Base-by-base conservation (phyloP, 2,113 vertebrate species). In the Psittacara wagleri region DNA sequence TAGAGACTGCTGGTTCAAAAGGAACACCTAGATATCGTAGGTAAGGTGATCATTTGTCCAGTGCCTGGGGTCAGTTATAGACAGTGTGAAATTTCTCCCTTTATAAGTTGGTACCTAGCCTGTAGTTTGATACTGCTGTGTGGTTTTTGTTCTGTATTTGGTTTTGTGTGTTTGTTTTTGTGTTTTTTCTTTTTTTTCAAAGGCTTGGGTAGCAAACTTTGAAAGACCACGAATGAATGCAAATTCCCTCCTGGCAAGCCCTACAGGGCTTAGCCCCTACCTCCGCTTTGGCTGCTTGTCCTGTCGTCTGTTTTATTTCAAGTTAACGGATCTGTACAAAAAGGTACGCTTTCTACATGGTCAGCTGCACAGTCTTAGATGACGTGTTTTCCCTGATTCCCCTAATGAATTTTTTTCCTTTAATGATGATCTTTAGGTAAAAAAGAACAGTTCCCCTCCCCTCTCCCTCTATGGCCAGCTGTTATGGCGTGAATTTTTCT, bases 191-290 rank as follows among this genome's bases (percentile, higher is more conserved):
- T 97, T 95, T 33, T 44, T 94, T 92, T 97, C 95, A 31, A 97
- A 99, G 99, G 99, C 99, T 57, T 99, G 99, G 99, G 99, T 99
- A 79, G 99, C 99, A 90, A 99, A 99, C 96, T 99, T 99, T 92
- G 99, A 99, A 97, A 98, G 98, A 90, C 99, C 99, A 59, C 98
- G 99, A 69, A 99, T 99, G 99, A 99, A 99, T 72, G 98, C 99
- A 3, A 99, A 99, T 96, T 99, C 99, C 66, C 98, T 99, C 77
- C 98, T 99, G 69, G 99, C 99, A 74, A 99, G 98, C 93, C 99
- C 99, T 25, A 99, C 99, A 1, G 99, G 99, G 72, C 98, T 99
- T 80, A 99, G 99, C 94, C 99, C 99, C 63, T 99, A 99, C 95
- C 98, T 99, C 63, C 98, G 99, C 73, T 99, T 99, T 79, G 99